Evolutionary conservation across 1,140 invertebrate genomes (phyloP), one percentile per base, ranked within the genome.

Genomic region (Ceratina japonica): DNA sequence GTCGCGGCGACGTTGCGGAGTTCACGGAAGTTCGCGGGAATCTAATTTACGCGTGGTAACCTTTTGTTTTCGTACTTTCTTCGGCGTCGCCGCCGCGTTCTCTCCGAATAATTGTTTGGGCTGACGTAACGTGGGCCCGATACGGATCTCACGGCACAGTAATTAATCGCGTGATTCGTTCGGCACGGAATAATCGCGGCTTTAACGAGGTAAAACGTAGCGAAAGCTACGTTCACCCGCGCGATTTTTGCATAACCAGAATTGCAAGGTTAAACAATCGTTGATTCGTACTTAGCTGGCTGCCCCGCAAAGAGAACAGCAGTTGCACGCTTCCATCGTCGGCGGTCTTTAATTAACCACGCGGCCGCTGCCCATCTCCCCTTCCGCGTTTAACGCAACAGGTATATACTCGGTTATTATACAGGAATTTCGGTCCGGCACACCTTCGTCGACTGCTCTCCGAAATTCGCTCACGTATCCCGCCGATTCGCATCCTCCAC

Each of bases 101-200:
- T 15, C 37, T n/a, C 20, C 79, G 59, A 63, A 76, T 44, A 44
- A 44, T 80, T 58, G 51, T 76, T 58, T 12, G 2, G 18, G 18
- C 22, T 65, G 77, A 79, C 18, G 73, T 64, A 70, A 70, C 49
- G 8, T 13, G 22, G 0, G 7, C 18, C 24, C 64, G 58, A 81
- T 81, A 71, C 22, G 59, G 54, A 69, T 81, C 79, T 71, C 75
- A 16, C 27, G 52, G 61, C 31, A 52, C 20, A 13, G 52, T 78
- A 76, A 81, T 81, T 81, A 81, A 81, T 77, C 66, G 54, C 62
- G 51, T 52, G 66, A 54, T 77, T 18, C 52, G 66, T 24, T 44
- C 24, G 52, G 69, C 78, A 78, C 59, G 61, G 18, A 27, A 58
- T 65, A 84, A 62, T 85, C 80, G 54, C 44, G 22, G 37, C 37